Conservation (phyloP, 2,888 invertebrate genomes). For the Apodemia zela region DNA sequence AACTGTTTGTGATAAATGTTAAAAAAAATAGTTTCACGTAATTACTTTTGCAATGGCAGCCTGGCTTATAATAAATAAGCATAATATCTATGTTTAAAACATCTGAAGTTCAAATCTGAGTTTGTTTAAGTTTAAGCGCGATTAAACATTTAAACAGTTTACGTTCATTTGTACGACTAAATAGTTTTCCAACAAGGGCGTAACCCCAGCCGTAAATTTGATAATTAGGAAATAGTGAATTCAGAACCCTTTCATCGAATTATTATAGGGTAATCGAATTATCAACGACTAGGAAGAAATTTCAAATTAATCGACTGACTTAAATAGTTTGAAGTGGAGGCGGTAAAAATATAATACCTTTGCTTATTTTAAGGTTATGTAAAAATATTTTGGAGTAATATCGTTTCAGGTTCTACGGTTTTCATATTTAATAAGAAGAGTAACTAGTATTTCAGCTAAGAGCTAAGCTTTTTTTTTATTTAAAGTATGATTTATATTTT, state of each 20-base stretch:
- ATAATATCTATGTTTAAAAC: neutral
- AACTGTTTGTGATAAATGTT: no score
- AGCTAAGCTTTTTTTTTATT: no score
- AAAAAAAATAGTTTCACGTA: neutral
- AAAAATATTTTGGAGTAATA: neutral
- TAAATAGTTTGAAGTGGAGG: neutral
- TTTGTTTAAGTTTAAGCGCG: neutral
- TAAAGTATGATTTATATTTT: no score
- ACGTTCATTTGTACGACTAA: slow-evolving; percentile 31
- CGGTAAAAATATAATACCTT: neutral
- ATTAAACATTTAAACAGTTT: slow-evolving; percentile 31
- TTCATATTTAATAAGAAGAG: no score
- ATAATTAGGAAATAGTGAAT: slow-evolving; percentile 78
- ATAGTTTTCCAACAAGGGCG: slow-evolving; percentile 39
- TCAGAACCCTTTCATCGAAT: slow-evolving; percentile 52
- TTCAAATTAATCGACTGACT: slow-evolving; percentile 21
- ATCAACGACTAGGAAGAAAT: slow-evolving; percentile 46
- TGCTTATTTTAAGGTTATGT: neutral
- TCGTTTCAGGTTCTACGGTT: neutral
- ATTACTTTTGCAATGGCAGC: neutral
- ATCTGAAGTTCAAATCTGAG: neutral
- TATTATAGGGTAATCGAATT: slow-evolving; percentile 49
- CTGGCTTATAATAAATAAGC: neutral
- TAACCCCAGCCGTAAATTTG: slow-evolving; percentile 47
- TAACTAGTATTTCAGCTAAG: no score